These are phyloP conservation scores for Limanda limanda DNA, from an alignment of 2,113 vertebrate species.

Conservation along the genomic window DNA sequence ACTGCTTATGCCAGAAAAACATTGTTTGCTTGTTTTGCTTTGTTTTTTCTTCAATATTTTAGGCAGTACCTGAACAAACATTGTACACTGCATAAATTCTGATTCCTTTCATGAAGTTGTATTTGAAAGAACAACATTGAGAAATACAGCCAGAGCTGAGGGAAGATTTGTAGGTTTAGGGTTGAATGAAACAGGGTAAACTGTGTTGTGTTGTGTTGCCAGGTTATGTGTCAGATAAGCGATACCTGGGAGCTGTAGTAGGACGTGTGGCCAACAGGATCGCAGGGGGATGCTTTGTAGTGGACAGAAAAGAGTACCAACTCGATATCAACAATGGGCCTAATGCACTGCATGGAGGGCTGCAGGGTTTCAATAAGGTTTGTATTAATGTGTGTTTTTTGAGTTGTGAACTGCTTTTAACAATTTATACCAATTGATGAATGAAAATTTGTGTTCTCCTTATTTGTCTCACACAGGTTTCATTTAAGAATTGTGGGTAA, in stretches of 20 bases:
- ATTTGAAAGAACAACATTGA: too few relatives aligned
- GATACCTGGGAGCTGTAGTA: slow-evolving; percentile 89
- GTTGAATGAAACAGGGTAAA: neutral
- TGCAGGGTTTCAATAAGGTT: slow-evolving; percentile 94
- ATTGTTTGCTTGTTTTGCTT: too few relatives aligned
- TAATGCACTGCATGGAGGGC: slow-evolving; percentile 92
- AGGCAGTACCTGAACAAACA: too few relatives aligned
- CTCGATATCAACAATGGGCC: slow-evolving; percentile 90
- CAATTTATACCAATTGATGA: too few relatives aligned
- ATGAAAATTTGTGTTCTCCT: neutral
- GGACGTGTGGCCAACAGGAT: slow-evolving; percentile 95
- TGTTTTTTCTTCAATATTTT: too few relatives aligned
- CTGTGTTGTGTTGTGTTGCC: slow-evolving; percentile 24
- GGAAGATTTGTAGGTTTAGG: too few relatives aligned
- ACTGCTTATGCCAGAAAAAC: too few relatives aligned
- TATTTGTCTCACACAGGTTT: neutral
- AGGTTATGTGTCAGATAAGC: slow-evolving; percentile 90
- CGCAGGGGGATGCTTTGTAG: slow-evolving; percentile 83
- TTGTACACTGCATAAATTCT: too few relatives aligned
- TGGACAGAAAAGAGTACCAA: slow-evolving; percentile 86
- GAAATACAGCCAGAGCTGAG: too few relatives aligned
- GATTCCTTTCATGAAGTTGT: too few relatives aligned
- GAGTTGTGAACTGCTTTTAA: too few relatives aligned
- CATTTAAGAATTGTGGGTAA: neutral
- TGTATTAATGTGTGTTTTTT: neutral